A percentile compares a stretch with the other conserved stretches of the same genome.
Evolutionary conservation across 2,113 vertebrate genomes (phyloP).

Genomic region (Pimephales promelas): DNA sequence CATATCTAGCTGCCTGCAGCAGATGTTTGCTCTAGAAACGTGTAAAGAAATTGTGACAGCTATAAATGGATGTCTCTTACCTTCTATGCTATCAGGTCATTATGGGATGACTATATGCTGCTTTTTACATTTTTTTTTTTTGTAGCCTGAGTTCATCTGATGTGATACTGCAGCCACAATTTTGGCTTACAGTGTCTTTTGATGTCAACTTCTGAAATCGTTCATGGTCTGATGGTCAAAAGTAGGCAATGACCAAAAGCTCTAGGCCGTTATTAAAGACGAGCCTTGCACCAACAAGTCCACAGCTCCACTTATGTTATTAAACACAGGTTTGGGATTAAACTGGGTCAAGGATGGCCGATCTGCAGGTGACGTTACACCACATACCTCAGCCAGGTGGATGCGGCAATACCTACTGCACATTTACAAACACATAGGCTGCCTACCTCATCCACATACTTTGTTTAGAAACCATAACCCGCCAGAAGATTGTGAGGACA

Average conservation of each 20-base stretch:
- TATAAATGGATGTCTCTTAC: background rate
- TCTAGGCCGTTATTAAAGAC: background rate
- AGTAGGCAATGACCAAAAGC: slow-evolving; percentile 25
- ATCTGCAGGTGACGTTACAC: background rate
- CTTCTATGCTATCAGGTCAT: background rate
- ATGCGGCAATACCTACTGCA: background rate
- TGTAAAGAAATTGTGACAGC: background rate
- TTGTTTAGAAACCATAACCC: too few relatives aligned
- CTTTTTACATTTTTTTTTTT: background rate
- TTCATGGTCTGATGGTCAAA: slow-evolving; percentile 24
- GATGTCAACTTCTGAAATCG: slow-evolving; percentile 23
- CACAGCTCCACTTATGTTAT: slow-evolving; percentile 26
- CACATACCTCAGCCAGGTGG: slow-evolving; percentile 24
- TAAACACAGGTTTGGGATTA: slow-evolving; percentile 19
- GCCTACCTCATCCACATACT: too few relatives aligned
- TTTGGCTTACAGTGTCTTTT: slow-evolving; percentile 11
- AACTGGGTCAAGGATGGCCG: slow-evolving; percentile 9
- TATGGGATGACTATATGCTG: background rate
- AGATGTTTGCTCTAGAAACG: slow-evolving; percentile 30
- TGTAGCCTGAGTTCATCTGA: background rate
- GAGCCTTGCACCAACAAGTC: background rate
- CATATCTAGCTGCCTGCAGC: slow-evolving; percentile 11
- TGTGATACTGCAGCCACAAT: background rate
- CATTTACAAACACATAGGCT: background rate
- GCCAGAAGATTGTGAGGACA: too few relatives aligned